phyloP scores from a whole-genome alignment of 2,113 vertebrate species.

The Piprites chloris region DNA sequence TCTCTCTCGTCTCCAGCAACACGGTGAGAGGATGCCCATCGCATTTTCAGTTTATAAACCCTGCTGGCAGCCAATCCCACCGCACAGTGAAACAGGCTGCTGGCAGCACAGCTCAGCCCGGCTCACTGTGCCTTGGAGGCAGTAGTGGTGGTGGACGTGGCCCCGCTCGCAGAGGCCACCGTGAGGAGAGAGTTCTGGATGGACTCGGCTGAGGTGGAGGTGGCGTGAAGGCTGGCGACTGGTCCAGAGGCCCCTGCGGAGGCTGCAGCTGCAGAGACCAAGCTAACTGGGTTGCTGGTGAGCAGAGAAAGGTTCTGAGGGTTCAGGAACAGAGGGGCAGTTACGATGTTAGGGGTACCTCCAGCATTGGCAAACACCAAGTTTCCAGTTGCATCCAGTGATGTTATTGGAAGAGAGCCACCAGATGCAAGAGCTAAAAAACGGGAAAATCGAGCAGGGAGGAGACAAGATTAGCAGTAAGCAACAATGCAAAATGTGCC shows the following conservation, averaged over 20 bases:
- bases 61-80: conserved; percentile 52
- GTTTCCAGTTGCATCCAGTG: conserved; percentile 91
- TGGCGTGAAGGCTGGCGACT: conserved; percentile 87
- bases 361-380: conserved; percentile 92
- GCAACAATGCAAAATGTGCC: neutral
- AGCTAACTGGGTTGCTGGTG: conserved; percentile 97
- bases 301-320: conserved; percentile 98
- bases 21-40: conserved; percentile 60
- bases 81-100: conserved; percentile 28
- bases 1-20: conserved; percentile 61
- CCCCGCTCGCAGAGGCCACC: conserved; percentile 82
- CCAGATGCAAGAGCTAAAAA: conserved; percentile 90
- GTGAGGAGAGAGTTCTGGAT: conserved; percentile 86
- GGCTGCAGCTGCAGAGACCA: conserved; percentile 87
- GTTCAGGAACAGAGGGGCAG: conserved; percentile 95
- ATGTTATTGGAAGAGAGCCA: conserved; percentile 93
- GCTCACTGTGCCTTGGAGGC: conserved; percentile 98
- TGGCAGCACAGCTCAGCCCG: conserved; percentile 33
- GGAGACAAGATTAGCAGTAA: conserved; percentile 14
- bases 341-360: conserved; percentile 89
- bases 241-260: conserved; percentile 81
- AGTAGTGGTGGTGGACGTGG: conserved; percentile 91
- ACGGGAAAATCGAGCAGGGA: neutral
- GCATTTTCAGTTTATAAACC: conserved; percentile 44
- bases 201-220: conserved; percentile 80